These are phyloP conservation scores for Gastrophysa polygoni DNA, from an alignment of 2,888 invertebrate species.

Conservation along the genomic window DNA sequence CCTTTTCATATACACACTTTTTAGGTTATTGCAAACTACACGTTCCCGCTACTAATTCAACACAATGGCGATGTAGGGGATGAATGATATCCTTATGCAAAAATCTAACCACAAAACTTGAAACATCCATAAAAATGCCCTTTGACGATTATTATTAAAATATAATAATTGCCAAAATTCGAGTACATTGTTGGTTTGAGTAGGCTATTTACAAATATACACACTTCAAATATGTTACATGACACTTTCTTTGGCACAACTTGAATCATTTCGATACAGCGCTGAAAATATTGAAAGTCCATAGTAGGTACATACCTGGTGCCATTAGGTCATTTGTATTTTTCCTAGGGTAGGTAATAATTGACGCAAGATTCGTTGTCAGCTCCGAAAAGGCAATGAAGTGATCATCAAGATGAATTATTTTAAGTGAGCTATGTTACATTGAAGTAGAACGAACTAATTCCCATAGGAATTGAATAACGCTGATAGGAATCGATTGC, in stretches of 20 bases:
- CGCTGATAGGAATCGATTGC: background rate
- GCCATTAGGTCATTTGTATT: background rate
- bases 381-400: background rate
- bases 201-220: conserved; percentile 58
- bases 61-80: conserved; percentile 48
- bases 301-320: background rate
- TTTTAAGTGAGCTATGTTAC: background rate
- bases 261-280: conserved; percentile 27
- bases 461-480: background rate
- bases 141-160: conserved; percentile 32
- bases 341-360: background rate
- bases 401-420: background rate
- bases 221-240: conserved; percentile 57
- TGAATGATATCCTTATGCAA: conserved; percentile 46
- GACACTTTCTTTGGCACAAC: conserved; percentile 57
- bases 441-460: background rate
- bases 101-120: conserved; percentile 51
- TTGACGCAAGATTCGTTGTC: background rate
- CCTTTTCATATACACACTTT: conserved; percentile 32
- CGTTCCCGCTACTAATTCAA: conserved; percentile 51
- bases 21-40: conserved; percentile 54
- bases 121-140: conserved; percentile 49
- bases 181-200: conserved; percentile 30
- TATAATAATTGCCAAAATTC: conserved; percentile 29
- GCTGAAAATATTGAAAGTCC: background rate